These are phyloP conservation scores for Oxycera nigricornis DNA, from an alignment of 2,888 invertebrate species.

Conservation along the genomic window DNA sequence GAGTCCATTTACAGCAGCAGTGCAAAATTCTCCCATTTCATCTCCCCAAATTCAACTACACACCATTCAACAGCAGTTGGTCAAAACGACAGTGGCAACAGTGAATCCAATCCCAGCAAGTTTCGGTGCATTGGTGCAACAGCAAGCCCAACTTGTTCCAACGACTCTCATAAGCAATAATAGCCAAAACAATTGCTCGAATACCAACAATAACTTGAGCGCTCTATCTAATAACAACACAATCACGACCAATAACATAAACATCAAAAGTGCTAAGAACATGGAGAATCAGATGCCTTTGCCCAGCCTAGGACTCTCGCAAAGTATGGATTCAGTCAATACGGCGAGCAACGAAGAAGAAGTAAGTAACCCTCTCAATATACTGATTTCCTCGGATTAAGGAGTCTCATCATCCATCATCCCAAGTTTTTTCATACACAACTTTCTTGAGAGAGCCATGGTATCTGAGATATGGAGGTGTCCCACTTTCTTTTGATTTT, in stretches of 20 bases:
- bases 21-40: slow-evolving; percentile 55
- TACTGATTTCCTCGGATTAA: no score
- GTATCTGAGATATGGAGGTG: no score
- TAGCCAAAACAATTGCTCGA: slow-evolving; percentile 42
- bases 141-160: slow-evolving; percentile 53
- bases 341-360: slow-evolving; percentile 96
- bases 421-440: no score
- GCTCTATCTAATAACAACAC: slow-evolving; percentile 42
- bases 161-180: slow-evolving; percentile 49
- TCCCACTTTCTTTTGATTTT: no score
- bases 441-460: no score
- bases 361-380: slow-evolving; percentile 75
- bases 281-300: slow-evolving; percentile 66
- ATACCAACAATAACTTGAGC: slow-evolving; percentile 23
- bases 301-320: slow-evolving; percentile 82
- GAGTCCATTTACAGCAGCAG: slow-evolving; percentile 55
- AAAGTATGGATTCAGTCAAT: slow-evolving; percentile 98
- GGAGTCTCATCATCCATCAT: not conserved
- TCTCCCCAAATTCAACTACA: slow-evolving; percentile 53
- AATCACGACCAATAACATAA: slow-evolving; percentile 48
- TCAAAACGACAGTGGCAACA: slow-evolving; percentile 26
- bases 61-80: slow-evolving; percentile 42
- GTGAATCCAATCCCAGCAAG: slow-evolving; percentile 44
- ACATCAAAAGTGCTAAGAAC: slow-evolving; percentile 52
- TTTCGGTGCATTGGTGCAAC: slow-evolving; percentile 36